Base-by-base conservation (phyloP, 2,113 vertebrate species). In the Sturnira hondurensis region DNA sequence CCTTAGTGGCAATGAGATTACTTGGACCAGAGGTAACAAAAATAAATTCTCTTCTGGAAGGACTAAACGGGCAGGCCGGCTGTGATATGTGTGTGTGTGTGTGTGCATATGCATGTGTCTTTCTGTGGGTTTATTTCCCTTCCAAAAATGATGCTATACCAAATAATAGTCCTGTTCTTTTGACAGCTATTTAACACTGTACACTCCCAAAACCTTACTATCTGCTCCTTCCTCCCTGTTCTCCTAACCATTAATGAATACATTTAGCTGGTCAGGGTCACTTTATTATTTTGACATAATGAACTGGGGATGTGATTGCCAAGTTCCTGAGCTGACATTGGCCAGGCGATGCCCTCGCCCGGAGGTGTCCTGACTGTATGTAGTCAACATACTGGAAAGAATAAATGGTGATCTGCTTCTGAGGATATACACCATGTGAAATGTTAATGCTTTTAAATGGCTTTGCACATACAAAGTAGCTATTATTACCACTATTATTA, bases 211-310 rank as follows among this genome's bases (percentile, higher is more conserved):
- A 58, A 90, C 70, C 58, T 63, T 68, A 24, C 41, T 82, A 61
- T 84, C 92, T 91, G 70, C 33, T 82, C 22, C 78, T 88, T 80
- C 54, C 3, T 3, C 93, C 83, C 92, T 33, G 13, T 19, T 70
- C 26, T 73, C 16, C 26, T n/a, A 43, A 56, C 63, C 19, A 17
- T 56, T 93, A 96, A 91, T 95, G 61, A 95, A 50, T 73, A 54
- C 80, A 67, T 90, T 87, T 73, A 52, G 36, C 77, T 43, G 36
- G 70, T 43, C 19, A 82, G 92, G 96, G 90, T 97, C 96, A 85
- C 93, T 90, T 63, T 77, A 84, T 77, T 95, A 88, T 95, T 93
- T 65, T 94, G 96, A 92, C 97, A 93, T 87, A 97, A 96, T 91
- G 94, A 97, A 96, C 90, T 90, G 52, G 76, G 87, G 87, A 81